Evolutionary conservation across 2,797 vertebrate genomes (phyloP).

Genomic region (Ispidina lecontei): DNA sequence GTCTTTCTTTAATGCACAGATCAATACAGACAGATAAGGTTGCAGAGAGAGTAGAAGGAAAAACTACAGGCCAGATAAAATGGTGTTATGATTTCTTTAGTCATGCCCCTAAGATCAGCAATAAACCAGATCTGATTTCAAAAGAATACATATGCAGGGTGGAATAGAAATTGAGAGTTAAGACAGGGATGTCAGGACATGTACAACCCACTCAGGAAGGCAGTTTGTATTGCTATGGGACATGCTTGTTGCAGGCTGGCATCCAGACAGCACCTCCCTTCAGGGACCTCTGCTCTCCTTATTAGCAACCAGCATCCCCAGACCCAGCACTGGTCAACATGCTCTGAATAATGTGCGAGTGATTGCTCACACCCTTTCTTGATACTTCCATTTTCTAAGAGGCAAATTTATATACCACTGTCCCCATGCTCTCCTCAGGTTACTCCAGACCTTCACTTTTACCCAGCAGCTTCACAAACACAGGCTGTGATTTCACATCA

Average conservation of each 20-base stretch:
- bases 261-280: not conserved
- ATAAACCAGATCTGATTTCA: not conserved
- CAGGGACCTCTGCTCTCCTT: not conserved
- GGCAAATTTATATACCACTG: not conserved
- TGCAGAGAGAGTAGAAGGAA: not conserved
- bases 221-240: not conserved
- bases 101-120: not conserved
- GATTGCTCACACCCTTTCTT: not conserved
- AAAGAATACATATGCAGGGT: not conserved
- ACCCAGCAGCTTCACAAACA: not conserved
- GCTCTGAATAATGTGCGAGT: rapidly evolving
- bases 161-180: not conserved
- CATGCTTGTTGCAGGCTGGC: not conserved
- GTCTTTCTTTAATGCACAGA: not conserved
- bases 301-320: not conserved
- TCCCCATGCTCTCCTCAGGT: rapidly evolving
- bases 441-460: not conserved
- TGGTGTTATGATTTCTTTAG: not conserved
- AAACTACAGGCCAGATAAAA: not conserved
- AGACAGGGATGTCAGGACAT: not conserved
- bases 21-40: not conserved
- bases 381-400: not conserved
- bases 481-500: not conserved
- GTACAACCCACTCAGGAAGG: not conserved
- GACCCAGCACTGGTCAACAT: not conserved